phyloP scores from a whole-genome alignment of 2,797 vertebrate species.

The Clamator glandarius region DNA sequence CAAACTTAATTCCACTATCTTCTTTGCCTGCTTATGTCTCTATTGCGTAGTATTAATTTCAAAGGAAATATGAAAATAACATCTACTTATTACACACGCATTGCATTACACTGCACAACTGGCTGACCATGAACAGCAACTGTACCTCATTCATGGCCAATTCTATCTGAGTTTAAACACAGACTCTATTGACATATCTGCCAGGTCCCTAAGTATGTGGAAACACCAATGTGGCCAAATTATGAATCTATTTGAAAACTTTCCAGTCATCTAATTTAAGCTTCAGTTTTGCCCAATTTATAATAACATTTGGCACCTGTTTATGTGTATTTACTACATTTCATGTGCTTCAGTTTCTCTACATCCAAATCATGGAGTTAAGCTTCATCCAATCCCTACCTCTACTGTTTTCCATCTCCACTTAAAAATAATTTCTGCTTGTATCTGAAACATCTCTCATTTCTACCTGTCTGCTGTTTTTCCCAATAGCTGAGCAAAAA shows the following conservation, averaged over 20 bases:
- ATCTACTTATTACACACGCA: fast-evolving
- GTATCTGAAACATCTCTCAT: not conserved
- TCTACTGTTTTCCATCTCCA: not conserved
- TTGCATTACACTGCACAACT: not conserved
- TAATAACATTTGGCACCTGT: not conserved
- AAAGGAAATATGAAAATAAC: not conserved
- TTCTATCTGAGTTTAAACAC: not conserved
- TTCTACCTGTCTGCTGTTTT: not conserved
- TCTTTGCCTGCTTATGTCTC: not conserved
- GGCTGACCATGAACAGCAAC: not conserved
- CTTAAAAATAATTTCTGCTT: not conserved
- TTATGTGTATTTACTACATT: not conserved
- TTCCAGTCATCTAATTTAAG: not conserved
- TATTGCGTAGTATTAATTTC: not conserved
- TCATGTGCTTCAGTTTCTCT: not conserved
- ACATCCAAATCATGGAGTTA: not conserved
- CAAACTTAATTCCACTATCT: not conserved
- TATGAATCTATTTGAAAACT: not conserved
- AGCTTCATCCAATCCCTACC: not conserved
- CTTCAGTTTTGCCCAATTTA: not conserved
- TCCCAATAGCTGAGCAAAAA: not conserved
- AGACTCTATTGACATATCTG: not conserved
- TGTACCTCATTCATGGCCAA: not conserved
- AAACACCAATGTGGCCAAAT: not conserved
- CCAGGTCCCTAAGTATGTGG: not conserved